Evolutionary conservation across 2,797 vertebrate species (phyloP).

Genomic region (Coluber constrictor): DNA sequence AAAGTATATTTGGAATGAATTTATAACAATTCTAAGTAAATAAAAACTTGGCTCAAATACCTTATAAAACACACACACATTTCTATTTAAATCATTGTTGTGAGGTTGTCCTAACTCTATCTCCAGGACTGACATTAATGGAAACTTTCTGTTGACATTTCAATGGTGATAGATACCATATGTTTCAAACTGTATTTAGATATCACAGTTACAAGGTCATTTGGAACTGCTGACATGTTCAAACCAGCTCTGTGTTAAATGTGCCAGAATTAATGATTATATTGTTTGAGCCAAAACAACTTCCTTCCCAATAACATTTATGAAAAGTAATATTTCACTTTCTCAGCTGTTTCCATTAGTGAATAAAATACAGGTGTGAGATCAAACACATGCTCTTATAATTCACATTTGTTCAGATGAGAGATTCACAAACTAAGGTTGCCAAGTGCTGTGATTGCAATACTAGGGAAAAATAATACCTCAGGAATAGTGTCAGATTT

Average conservation of each 20-base stretch:
- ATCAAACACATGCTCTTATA: background rate
- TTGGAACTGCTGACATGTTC: constrained; percentile 29
- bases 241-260: constrained; percentile 45
- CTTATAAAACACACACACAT: background rate
- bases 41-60: constrained; percentile 25
- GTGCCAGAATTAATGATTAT: constrained; percentile 35
- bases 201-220: constrained; percentile 38
- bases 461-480: background rate
- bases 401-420: background rate
- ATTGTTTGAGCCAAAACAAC: constrained; percentile 12
- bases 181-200: constrained; percentile 45
- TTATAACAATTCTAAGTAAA: constrained; percentile 14
- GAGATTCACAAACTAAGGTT: background rate
- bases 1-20: background rate
- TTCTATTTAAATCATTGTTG: constrained; percentile 1
- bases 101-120: constrained; percentile 6
- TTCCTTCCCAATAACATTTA: background rate
- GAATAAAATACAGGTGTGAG: background rate
- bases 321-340: background rate
- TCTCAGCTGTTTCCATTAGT: background rate
- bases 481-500: background rate
- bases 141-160: constrained; percentile 49
- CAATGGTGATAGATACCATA: constrained; percentile 5
- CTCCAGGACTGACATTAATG: constrained; percentile 41
- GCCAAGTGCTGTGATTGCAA: background rate